Percentiles rank a stretch among this genome's conserved stretches.
phyloP scores from a whole-genome alignment of 2,888 invertebrate genomes.

The Apodemia zela region DNA sequence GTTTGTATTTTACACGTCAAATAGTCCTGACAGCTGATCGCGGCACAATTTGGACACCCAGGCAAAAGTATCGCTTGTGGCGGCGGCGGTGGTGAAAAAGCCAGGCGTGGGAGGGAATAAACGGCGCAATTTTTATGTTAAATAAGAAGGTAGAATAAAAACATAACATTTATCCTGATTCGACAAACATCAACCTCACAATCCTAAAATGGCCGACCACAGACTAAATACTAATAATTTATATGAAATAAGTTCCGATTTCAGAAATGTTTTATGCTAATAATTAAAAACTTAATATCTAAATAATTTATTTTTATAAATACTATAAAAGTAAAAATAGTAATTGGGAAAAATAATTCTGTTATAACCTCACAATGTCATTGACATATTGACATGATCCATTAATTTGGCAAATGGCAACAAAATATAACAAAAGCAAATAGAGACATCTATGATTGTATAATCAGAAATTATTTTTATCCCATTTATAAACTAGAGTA shows the following conservation, averaged over 20 bases:
- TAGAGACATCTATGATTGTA: no score
- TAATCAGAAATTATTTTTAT: no score
- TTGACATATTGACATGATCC: no score
- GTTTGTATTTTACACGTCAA: slow-evolving; percentile 75
- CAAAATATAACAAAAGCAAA: no score
- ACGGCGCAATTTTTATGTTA: slow-evolving; percentile 37
- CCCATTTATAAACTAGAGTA: no score
- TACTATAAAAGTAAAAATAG: no score
- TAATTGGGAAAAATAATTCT: no score
- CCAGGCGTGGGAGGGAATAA: slow-evolving; percentile 35
- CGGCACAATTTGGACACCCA: slow-evolving; percentile 36
- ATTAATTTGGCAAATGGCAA: no score
- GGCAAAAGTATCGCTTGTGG: slow-evolving; percentile 34
- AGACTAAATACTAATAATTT: slow-evolving; percentile 40
- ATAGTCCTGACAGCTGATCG: slow-evolving; percentile 64
- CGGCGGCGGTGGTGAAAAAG: slow-evolving; percentile 36
- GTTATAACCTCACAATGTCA: no score
- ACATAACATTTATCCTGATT: slow-evolving; percentile 58
- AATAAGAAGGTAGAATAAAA: slow-evolving; percentile 66
- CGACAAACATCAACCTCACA: slow-evolving; percentile 47
- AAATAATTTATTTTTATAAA: no score
- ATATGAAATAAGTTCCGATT: slow-evolving; percentile 3
- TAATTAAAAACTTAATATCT: no score
- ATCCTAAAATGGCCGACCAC: slow-evolving; percentile 70
- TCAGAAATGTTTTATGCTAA: neutral